Conservation (phyloP, 35 echinoderm and acorn worm species). For the Hemicentrotus pulcherrimus region DNA sequence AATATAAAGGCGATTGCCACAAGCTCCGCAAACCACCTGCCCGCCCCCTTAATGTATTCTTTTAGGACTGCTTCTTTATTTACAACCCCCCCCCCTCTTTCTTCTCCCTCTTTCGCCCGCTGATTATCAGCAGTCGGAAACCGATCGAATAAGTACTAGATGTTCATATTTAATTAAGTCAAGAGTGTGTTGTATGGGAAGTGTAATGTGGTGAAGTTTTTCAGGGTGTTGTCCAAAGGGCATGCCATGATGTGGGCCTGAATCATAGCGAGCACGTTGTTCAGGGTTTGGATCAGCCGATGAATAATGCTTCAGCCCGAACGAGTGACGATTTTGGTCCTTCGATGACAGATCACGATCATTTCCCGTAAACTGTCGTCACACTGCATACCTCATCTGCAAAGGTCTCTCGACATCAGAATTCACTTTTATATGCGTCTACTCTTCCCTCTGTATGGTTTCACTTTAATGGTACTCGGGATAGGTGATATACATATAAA, state of each 20-base stretch:
- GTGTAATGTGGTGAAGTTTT: slow-evolving; percentile 11
- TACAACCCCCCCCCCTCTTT: too few relatives aligned
- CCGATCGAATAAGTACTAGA: neutral
- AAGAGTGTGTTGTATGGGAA: neutral
- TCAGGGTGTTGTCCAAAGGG: neutral
- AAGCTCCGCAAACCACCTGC: too few relatives aligned
- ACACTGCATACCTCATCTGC: neutral
- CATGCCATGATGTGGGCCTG: neutral
- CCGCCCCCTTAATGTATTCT: too few relatives aligned
- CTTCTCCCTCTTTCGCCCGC: neutral
- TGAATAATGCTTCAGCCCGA: neutral
- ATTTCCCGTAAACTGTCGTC: neutral
- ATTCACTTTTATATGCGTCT: neutral
- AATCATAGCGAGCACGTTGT: neutral
- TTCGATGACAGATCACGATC: neutral
- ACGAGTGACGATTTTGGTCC: neutral
- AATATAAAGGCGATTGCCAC: too few relatives aligned
- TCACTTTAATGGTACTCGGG: neutral
- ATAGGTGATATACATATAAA: neutral
- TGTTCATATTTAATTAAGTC: neutral
- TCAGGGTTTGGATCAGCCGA: neutral
- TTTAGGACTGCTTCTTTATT: too few relatives aligned
- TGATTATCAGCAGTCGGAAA: neutral
- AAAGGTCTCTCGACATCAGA: neutral
- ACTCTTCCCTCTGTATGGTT: neutral